Evolutionary conservation across 2,888 invertebrate genomes (phyloP), one percentile per base, ranked within the genome.

Genomic region (Spilarctia lutea): DNA sequence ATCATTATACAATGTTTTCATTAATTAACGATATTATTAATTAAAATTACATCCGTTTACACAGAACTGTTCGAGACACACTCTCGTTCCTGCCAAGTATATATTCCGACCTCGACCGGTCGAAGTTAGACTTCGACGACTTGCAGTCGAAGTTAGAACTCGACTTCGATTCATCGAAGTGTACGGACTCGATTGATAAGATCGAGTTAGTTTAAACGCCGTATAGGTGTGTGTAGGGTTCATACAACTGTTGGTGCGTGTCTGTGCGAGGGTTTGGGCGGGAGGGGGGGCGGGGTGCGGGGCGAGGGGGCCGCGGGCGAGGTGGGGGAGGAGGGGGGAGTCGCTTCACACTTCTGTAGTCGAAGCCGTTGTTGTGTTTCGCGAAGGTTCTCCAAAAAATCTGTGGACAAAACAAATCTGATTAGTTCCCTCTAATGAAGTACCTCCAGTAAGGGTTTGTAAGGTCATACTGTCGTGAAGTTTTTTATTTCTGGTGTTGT

Each of bases 321-420:
- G 0, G 35, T 6, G 89, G 86, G 83, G 92, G 91, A 70, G 87
- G 90, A 24, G 84, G 83, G 76, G 86, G 88, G 33, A 82, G 83
- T 24, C 68, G 56, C 8, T 6, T 75, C 72, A 20, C 18, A 0
- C 39, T 67, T 70, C 76, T 87, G 89, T 0, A 92, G 85, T 60
- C 92, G 83, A 73, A 89, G 89, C 3, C 94, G 90, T 71, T 94
- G 91, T 72, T 94, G 95, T 2, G 93, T 94, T 77, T 94, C 94
- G 68, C 94, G 93, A 39, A 95, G 94, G 80, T 94, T 94, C 75
- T 94, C 93, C 0, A 94, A 87, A 88, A 95, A 95, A 83, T 94
- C 95, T 94, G 91, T 0, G 74, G 45, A 39, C 16, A 68, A 52
- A 2, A 68, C 45, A 68, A 3, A 27, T 48, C 3, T 11, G 33